phyloP scores from a whole-genome alignment of 2,113 vertebrate species.

The Monarcha castaneiventris region DNA sequence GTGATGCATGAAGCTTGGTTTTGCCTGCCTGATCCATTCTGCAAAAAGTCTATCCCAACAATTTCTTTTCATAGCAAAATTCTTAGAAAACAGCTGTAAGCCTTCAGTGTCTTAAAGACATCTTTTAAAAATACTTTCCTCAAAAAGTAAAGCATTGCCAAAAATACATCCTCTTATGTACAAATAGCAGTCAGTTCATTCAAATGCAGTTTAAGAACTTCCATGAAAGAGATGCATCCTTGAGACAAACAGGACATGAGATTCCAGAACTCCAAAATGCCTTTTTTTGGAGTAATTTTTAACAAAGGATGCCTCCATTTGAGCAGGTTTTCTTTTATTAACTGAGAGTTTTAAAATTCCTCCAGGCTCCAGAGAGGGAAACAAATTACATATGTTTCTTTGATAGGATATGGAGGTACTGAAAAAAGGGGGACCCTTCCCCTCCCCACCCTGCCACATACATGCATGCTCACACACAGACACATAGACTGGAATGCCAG shows the following conservation, averaged over 20 bases:
- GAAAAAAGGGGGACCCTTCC: not conserved
- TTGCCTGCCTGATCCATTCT: not conserved
- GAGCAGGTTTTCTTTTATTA: not conserved
- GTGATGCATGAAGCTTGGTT: not conserved
- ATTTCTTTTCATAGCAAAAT: not conserved
- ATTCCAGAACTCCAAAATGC: not conserved
- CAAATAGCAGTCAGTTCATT: not conserved
- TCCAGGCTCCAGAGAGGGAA: not conserved
- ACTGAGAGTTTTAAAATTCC: not conserved
- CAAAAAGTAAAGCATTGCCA: not conserved
- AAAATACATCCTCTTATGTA: not conserved
- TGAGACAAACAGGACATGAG: not conserved
- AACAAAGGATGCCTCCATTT: not conserved
- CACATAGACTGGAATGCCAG: accelerated
- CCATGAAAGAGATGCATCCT: not conserved
- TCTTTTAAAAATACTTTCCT: not conserved
- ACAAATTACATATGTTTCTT: not conserved
- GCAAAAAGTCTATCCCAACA: not conserved
- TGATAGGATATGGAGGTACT: not conserved
- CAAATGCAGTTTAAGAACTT: not conserved
- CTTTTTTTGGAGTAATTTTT: not conserved
- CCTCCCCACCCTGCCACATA: accelerated
- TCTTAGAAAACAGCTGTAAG: constrained; percentile 5
- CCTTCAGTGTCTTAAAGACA: not conserved
- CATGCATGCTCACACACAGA: no score